Base-by-base conservation (phyloP, 1,140 invertebrate genomes). In the Apis mellifera region DNA sequence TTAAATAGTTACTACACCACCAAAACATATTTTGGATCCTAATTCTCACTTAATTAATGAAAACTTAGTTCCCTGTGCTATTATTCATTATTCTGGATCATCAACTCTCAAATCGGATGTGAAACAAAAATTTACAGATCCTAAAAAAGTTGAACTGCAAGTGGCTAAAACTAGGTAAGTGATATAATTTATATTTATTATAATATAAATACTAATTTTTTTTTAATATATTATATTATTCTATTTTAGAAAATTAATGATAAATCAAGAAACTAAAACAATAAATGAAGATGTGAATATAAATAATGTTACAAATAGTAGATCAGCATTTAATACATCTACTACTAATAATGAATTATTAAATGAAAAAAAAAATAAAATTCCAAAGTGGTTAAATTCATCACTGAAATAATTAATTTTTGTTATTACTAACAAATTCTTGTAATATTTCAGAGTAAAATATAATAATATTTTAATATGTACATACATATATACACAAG, bases 31-130 rank as follows among this genome's bases (percentile, higher is more conserved):
- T 69, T 92, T 97, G 32, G 91, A 95, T 65, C 90, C 95, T 26
- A 91, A 95, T 54, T 93, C 93, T 81, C 95, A 95, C 57, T 92
- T 97, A 65, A 89, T 96, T 60, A 96, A 97, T 90, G 94, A 96
- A 59, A 95, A 95, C 89, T 96, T 97, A 91, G 96, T 97, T 21
- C 97, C 97, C 50, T 96, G 96, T 86, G 96, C 97, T 52, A 94
- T 97, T 52, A 90, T 98, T 87, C 96, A 98, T 92, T 97, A 97
- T 91, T 72, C 94, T 85, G 86, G 92, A 91, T 77, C 91, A 74
- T 92, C 94, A 1, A 90, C 89, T 88, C 88, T 95, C 19, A 94
- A 91, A 82, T 78, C 89, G 26, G 93, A 94, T 84, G 83, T 95
- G 15, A 90, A 92, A 83, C 85, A 89, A 72, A 95, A 94, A 84